Conservation (phyloP, 2,888 invertebrate species). For the Liopterus haemorrhoidalis region DNA sequence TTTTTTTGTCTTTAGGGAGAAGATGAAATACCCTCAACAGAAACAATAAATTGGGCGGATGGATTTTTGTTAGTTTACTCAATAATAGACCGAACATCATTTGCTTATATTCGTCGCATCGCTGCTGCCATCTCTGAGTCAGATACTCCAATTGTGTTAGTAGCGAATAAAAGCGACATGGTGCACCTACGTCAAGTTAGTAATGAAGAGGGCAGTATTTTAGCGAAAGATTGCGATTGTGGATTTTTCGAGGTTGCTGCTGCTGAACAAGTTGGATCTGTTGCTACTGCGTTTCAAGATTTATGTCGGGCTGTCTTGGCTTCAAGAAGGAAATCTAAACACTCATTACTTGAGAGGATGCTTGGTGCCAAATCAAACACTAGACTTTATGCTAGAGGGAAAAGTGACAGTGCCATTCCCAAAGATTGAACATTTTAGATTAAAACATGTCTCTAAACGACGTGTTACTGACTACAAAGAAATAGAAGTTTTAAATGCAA, state of each 20-base stretch:
- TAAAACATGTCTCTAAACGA: too few species aligned
- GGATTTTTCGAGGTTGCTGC: slow-evolving; percentile 83
- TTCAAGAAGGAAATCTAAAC: slow-evolving; percentile 75
- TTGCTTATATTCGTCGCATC: slow-evolving; percentile 59
- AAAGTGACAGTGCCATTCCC: slow-evolving; percentile 82
- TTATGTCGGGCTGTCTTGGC: slow-evolving; percentile 76
- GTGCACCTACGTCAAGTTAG: slow-evolving; percentile 83
- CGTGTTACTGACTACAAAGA: too few species aligned
- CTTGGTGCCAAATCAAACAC: slow-evolving; percentile 67
- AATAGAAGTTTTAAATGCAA: too few species aligned
- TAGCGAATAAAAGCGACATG: slow-evolving; percentile 88
- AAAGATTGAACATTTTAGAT: too few species aligned
- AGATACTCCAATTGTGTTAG: slow-evolving; percentile 75
- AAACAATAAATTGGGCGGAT: slow-evolving; percentile 84
- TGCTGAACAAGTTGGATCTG: slow-evolving; percentile 79
- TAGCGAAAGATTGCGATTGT: slow-evolving; percentile 84
- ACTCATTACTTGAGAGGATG: slow-evolving; percentile 77
- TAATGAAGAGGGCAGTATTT: slow-evolving; percentile 79
- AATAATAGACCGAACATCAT: slow-evolving; percentile 79
- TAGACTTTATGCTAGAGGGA: slow-evolving; percentile 74
- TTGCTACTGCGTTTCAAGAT: slow-evolving; percentile 77
- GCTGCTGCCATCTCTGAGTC: slow-evolving; percentile 47
- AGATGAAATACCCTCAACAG: slow-evolving; percentile 62
- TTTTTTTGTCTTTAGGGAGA: slow-evolving; percentile 51
- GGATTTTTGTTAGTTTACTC: slow-evolving; percentile 84